These are phyloP conservation scores for Tetramorium simillimum DNA, from an alignment of 1,140 invertebrate genomes.

Conservation along the genomic window DNA sequence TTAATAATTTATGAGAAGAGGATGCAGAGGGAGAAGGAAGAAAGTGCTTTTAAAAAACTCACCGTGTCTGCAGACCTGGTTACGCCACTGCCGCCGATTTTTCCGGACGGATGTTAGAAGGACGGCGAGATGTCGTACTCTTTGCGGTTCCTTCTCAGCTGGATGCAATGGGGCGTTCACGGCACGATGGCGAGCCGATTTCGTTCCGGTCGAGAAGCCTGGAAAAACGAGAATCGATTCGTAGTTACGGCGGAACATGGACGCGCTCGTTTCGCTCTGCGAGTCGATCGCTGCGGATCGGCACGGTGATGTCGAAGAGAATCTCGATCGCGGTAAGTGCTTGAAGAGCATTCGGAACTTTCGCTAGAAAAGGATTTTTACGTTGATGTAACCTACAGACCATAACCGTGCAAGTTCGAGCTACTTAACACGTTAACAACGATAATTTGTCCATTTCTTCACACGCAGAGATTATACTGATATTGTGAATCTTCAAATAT, in stretches of 20 bases:
- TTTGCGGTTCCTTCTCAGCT: constrained; percentile 55
- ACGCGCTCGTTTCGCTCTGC: constrained; percentile 50
- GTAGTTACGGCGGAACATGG: constrained; percentile 56
- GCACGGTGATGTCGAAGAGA: constrained; percentile 6
- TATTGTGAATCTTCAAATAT: background rate
- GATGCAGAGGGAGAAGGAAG: background rate
- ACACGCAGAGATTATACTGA: background rate
- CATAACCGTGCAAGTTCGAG: background rate
- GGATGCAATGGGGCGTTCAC: constrained; percentile 56
- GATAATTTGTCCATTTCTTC: background rate
- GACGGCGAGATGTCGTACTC: constrained; percentile 47
- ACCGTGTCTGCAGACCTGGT: constrained; percentile 1
- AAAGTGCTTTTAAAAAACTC: background rate
- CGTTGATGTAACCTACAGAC: constrained; percentile 20
- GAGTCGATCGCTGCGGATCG: constrained; percentile 33
- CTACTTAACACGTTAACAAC: background rate
- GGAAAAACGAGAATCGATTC: constrained; percentile 61
- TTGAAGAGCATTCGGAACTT: constrained; percentile 17
- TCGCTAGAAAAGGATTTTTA: constrained; percentile 33
- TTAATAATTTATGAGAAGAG: background rate
- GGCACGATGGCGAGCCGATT: constrained; percentile 54
- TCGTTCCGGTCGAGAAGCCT: constrained; percentile 52
- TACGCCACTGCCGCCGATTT: constrained; percentile 32
- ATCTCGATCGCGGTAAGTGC: constrained; percentile 1
- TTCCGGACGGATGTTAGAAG: constrained; percentile 28